These are phyloP conservation scores for Heliconius erato DNA, from an alignment of 2,888 invertebrate species.

Conservation along the genomic window DNA sequence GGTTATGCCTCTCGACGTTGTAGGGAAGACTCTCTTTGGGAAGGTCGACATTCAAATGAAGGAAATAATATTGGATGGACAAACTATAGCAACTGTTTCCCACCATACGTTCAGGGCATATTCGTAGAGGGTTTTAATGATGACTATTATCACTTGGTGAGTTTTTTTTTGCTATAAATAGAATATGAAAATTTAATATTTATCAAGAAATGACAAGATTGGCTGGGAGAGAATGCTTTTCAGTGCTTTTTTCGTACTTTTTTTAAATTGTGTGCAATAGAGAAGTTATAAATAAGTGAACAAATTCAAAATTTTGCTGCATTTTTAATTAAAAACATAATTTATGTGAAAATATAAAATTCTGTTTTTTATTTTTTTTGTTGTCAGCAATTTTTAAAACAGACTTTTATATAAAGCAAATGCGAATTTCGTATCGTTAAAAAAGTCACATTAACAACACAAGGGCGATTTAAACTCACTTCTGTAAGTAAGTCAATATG, in stretches of 20 bases:
- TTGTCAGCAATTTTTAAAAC: neutral
- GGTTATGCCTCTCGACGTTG: conserved; percentile 90
- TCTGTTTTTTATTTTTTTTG: no score
- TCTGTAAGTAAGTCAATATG: no score
- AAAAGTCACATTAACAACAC: no score
- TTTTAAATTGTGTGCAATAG: no score
- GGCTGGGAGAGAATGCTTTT: no score
- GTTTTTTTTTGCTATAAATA: neutral
- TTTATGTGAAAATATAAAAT: no score
- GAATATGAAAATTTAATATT: neutral
- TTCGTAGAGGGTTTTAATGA: conserved; percentile 87
- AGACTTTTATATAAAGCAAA: neutral
- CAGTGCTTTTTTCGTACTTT: no score
- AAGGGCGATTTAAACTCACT: no score
- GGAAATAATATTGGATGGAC: conserved; percentile 89
- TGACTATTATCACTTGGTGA: conserved; percentile 56
- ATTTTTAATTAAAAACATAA: conserved; percentile 1
- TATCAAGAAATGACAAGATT: neutral
- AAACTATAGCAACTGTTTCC: conserved; percentile 93
- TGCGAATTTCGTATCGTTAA: neutral
- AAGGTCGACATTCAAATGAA: conserved; percentile 76
- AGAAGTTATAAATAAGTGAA: no score
- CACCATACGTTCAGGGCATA: conserved; percentile 88
- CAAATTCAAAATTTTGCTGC: neutral
- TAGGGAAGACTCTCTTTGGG: conserved; percentile 89